A percentile compares a stretch with the other conserved stretches of the same genome.
phyloP scores from a whole-genome alignment of 2,113 vertebrate genomes.

The Python bivittatus region DNA sequence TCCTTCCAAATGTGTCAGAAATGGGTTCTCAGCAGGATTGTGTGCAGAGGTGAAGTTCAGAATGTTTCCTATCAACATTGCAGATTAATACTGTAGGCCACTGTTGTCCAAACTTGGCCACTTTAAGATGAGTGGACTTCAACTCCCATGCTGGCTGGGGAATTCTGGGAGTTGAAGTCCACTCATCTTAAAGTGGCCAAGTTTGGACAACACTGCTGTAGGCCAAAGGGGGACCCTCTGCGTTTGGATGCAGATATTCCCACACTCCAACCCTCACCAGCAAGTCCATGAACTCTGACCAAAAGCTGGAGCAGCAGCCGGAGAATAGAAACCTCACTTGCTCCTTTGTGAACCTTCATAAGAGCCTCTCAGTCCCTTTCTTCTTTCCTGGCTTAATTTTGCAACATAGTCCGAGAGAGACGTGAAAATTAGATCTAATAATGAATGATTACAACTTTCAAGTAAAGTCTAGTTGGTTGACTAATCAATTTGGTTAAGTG shows the following conservation, averaged over 20 bases:
- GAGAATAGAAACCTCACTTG: fast-evolving
- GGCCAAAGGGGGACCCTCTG: neutral
- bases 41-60: neutral
- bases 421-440: constrained; percentile 80
- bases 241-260: neutral
- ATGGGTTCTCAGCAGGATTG: neutral
- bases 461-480: constrained; percentile 84
- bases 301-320: fast-evolving
- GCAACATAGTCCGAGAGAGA: constrained; percentile 57
- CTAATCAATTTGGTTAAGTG: constrained; percentile 87
- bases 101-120: no score
- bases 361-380: neutral
- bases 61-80: neutral
- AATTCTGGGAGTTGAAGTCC: no score
- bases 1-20: neutral
- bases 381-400: constrained; percentile 67
- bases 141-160: no score
- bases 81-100: no score
- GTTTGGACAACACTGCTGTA: no score
- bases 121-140: no score
- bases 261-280: no score
- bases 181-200: no score
- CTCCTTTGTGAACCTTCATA: neutral
- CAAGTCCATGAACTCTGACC: fast-evolving
- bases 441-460: constrained; percentile 83